phyloP scores from a whole-genome alignment of 2,888 invertebrate genomes.

The Sarcophaga variegata region DNA sequence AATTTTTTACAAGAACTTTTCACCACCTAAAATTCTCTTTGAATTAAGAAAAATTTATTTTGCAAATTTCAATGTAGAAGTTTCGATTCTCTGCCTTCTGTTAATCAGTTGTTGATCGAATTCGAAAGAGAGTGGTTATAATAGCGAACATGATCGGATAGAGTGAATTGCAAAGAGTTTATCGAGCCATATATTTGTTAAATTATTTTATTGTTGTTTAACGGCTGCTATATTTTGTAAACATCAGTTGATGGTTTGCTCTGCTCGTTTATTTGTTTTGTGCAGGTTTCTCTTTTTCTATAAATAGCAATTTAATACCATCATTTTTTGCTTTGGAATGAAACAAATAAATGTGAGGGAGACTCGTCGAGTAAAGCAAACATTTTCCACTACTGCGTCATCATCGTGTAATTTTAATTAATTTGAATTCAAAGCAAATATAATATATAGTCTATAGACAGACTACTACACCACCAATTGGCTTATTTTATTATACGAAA shows the following conservation, averaged over 20 bases:
- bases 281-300: constrained; percentile 67
- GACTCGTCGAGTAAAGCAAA: constrained; percentile 41
- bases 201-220: constrained; percentile 38
- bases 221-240: constrained; percentile 49
- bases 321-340: constrained; percentile 30
- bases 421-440: constrained; percentile 55
- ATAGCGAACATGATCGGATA: constrained; percentile 22
- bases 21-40: constrained; percentile 24
- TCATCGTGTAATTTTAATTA: constrained; percentile 69
- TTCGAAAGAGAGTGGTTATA: constrained; percentile 45
- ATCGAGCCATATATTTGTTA: neutral
- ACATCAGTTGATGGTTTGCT: constrained; percentile 49
- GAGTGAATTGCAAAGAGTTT: neutral
- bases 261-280: constrained; percentile 37
- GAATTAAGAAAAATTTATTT: neutral
- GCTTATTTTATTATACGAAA: constrained; percentile 9
- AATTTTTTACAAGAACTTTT: neutral
- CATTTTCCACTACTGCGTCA: constrained; percentile 68
- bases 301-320: constrained; percentile 68
- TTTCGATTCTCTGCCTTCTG: constrained; percentile 19
- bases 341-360: constrained; percentile 55
- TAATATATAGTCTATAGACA: neutral
- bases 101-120: constrained; percentile 45
- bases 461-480: constrained; percentile 41
- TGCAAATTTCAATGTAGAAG: neutral